Evolutionary conservation across 2,797 vertebrate species (phyloP).

Genomic region (Epinephelus coioides): DNA sequence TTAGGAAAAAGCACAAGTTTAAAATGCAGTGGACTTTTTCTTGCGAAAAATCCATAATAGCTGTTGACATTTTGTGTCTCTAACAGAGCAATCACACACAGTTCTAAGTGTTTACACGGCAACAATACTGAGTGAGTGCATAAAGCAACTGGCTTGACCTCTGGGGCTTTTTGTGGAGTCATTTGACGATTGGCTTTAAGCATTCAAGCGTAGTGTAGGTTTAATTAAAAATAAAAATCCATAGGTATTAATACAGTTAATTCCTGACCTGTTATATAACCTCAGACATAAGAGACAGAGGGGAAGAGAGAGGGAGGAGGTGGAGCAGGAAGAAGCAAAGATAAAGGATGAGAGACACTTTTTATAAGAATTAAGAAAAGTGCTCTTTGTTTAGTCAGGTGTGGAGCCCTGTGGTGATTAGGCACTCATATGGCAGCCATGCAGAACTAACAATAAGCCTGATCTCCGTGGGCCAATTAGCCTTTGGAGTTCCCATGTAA

Average conservation of each 20-base stretch:
- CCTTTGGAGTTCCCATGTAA: constrained; percentile 86
- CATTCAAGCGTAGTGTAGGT: constrained; percentile 54
- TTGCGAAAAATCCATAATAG: constrained; percentile 5
- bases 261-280: constrained; percentile 61
- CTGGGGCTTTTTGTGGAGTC: constrained; percentile 43
- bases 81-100: constrained; percentile 12
- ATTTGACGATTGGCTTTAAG: constrained; percentile 59
- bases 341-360: constrained; percentile 62
- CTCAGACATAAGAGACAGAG: constrained; percentile 44
- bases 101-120: constrained; percentile 27
- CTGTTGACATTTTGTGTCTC: constrained; percentile 21
- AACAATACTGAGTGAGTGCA: constrained; percentile 22
- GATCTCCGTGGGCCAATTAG: constrained; percentile 88
- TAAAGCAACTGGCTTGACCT: constrained; percentile 40
- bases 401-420: constrained; percentile 84
- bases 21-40: not conserved
- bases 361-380: constrained; percentile 74
- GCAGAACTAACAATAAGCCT: constrained; percentile 88
- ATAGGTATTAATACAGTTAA: constrained; percentile 61
- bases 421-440: constrained; percentile 82
- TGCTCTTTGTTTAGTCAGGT: constrained; percentile 85
- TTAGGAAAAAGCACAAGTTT: constrained; percentile 13
- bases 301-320: constrained; percentile 14
- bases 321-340: constrained; percentile 41
- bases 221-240: constrained; percentile 69